Evolutionary conservation across 2,888 invertebrate genomes (phyloP).

Genomic region (Acholoe squamosa): DNA sequence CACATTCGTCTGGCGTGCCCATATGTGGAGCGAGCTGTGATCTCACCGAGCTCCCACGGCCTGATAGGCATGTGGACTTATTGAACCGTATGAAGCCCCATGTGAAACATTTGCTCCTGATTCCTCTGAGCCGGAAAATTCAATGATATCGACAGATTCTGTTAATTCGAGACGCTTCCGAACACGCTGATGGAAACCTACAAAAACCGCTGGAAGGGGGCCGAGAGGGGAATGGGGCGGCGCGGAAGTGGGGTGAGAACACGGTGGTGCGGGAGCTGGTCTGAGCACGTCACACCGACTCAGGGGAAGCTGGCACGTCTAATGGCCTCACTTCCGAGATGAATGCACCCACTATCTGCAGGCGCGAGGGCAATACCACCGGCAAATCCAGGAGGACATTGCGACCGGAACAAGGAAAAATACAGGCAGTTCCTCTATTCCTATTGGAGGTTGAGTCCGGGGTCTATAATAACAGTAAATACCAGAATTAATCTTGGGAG

Average conservation of each 20-base stretch:
- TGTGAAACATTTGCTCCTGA: conserved; percentile 55
- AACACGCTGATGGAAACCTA: conserved; percentile 40
- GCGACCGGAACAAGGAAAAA: conserved; percentile 14
- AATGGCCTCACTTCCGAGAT: conserved; percentile 33
- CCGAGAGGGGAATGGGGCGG: neutral
- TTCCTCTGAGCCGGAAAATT: conserved; percentile 40
- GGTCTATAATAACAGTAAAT: neutral
- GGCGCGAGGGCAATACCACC: conserved; percentile 45
- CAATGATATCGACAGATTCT: conserved; percentile 61
- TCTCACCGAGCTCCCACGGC: neutral
- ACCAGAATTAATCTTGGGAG: neutral
- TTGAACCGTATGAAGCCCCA: conserved; percentile 33
- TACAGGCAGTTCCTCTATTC: neutral
- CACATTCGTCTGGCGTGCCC: conserved; percentile 56
- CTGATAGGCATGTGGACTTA: conserved; percentile 3
- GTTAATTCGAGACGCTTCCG: conserved; percentile 54
- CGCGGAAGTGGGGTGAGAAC: neutral
- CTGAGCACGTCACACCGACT: neutral
- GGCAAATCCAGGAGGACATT: conserved; percentile 23
- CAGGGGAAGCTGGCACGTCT: neutral
- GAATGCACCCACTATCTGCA: conserved; percentile 46
- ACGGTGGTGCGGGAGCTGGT: neutral
- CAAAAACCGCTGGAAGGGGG: neutral
- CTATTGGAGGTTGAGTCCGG: neutral
- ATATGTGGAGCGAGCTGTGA: conserved; percentile 41